Conservation (phyloP, 2,797 vertebrate species). For the Oreonectes daqikongensis region DNA sequence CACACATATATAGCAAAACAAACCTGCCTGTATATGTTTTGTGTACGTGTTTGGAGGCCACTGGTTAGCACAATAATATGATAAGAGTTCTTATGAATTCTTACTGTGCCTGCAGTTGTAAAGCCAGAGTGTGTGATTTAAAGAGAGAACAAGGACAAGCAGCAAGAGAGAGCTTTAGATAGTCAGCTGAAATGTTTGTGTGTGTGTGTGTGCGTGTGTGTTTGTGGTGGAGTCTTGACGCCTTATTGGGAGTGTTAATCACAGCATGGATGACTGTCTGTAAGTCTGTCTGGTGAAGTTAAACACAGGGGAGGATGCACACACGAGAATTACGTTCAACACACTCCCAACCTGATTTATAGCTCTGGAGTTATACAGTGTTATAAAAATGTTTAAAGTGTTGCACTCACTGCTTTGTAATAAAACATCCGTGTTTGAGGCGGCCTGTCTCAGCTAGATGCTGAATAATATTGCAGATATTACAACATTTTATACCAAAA, state of each 20-base stretch:
- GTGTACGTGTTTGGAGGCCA: constrained; percentile 34
- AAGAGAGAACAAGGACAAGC: too few relatives aligned
- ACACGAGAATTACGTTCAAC: constrained; percentile 10
- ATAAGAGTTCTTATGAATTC: constrained; percentile 18
- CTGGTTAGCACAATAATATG: constrained; percentile 11
- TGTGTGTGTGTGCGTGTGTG: constrained; percentile 34
- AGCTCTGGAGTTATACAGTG: constrained; percentile 4
- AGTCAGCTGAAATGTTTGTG: constrained; percentile 26
- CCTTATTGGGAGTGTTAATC: constrained; percentile 73
- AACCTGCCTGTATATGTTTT: not conserved
- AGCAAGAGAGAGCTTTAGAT: constrained; percentile 4
- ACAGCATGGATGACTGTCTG: constrained; percentile 67
- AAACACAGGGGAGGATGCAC: constrained; percentile 51
- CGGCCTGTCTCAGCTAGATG: constrained; percentile 32
- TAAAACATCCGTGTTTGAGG: constrained; percentile 39
- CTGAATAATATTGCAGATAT: not conserved
- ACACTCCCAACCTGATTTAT: constrained; percentile 40
- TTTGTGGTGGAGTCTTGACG: constrained; percentile 51
- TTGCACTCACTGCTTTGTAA: constrained; percentile 28
- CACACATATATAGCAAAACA: not conserved
- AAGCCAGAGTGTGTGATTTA: too few relatives aligned
- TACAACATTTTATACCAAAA: too few relatives aligned
- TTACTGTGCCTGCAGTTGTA: not conserved
- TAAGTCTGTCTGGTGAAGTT: constrained; percentile 62
- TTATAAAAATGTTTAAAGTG: constrained; percentile 45